These are phyloP conservation scores for Xestia rhomboidea DNA, from an alignment of 2,888 invertebrate species.

Conservation along the genomic window DNA sequence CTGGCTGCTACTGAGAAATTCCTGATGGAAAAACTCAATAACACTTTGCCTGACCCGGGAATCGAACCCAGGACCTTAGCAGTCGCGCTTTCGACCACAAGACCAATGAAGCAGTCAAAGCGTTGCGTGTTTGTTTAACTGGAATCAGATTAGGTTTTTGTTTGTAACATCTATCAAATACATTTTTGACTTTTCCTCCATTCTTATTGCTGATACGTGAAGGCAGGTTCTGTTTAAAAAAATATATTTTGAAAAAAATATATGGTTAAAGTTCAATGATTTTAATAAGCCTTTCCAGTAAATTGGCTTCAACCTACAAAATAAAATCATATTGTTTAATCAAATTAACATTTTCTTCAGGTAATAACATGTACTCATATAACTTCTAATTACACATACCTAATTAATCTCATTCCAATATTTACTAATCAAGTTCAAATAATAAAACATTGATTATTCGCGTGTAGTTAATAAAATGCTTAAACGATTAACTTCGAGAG, in stretches of 20 bases:
- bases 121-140: neutral
- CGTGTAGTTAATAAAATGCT: slow-evolving; percentile 26
- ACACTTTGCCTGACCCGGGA: too few species aligned
- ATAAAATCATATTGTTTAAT: slow-evolving; percentile 3
- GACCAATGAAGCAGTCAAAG: too few species aligned
- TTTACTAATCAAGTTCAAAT: slow-evolving; percentile 16
- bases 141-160: neutral
- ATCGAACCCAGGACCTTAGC: too few species aligned
- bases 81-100: too few species aligned
- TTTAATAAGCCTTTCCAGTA: neutral
- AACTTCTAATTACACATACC: slow-evolving; percentile 15
- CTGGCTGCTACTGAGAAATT: too few species aligned
- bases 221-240: neutral
- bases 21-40: too few species aligned
- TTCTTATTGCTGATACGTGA: neutral
- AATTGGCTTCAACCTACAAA: neutral
- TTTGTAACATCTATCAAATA: neutral
- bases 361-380: slow-evolving; percentile 17
- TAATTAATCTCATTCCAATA: slow-evolving; percentile 37
- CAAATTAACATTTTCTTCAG: slow-evolving; percentile 10
- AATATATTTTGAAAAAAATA: neutral
- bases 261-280: neutral
- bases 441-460: slow-evolving; percentile 22
- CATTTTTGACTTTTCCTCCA: neutral
- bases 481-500: slow-evolving; percentile 15